Evolutionary conservation across 2,797 vertebrate genomes (phyloP).

Genomic region (Dicrostonyx torquatus): DNA sequence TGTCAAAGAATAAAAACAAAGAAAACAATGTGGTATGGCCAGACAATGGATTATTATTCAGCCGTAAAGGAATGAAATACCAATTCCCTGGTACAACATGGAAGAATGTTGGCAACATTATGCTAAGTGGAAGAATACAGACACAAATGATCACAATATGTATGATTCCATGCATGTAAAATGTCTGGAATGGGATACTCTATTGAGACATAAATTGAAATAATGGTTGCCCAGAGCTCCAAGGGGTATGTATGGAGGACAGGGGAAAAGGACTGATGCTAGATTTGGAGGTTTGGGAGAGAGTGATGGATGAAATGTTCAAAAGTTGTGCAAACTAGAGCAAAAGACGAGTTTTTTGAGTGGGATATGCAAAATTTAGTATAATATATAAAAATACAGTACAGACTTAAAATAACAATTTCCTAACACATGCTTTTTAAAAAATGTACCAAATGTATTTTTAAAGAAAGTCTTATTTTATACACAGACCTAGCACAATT

Average conservation of each 20-base stretch:
- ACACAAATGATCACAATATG: conserved; percentile 1
- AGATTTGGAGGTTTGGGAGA: neutral
- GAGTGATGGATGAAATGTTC: neutral
- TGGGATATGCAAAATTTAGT: conserved; percentile 91
- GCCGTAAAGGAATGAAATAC: conserved; percentile 12
- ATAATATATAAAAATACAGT: conserved; percentile 95
- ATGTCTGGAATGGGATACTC: conserved; percentile 34
- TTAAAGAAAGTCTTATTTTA: conserved; percentile 94
- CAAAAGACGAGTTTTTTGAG: conserved; percentile 83
- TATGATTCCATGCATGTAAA: conserved; percentile 40
- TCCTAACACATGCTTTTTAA: conserved; percentile 89
- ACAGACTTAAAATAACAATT: conserved; percentile 86
- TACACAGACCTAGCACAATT: conserved; percentile 97
- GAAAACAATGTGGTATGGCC: neutral
- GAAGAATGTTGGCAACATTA: conserved; percentile 46
- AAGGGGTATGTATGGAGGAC: neutral
- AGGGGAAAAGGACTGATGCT: neutral
- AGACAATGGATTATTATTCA: conserved; percentile 18
- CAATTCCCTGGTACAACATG: neutral
- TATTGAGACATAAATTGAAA: conserved; percentile 40
- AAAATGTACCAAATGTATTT: conserved; percentile 96
- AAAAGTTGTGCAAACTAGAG: conserved; percentile 43
- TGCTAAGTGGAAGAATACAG: conserved; percentile 42
- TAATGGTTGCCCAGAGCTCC: neutral
- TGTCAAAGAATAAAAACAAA: neutral